Conservation (phyloP, 2,113 vertebrate species). For the Dryoscopus gambensis region DNA sequence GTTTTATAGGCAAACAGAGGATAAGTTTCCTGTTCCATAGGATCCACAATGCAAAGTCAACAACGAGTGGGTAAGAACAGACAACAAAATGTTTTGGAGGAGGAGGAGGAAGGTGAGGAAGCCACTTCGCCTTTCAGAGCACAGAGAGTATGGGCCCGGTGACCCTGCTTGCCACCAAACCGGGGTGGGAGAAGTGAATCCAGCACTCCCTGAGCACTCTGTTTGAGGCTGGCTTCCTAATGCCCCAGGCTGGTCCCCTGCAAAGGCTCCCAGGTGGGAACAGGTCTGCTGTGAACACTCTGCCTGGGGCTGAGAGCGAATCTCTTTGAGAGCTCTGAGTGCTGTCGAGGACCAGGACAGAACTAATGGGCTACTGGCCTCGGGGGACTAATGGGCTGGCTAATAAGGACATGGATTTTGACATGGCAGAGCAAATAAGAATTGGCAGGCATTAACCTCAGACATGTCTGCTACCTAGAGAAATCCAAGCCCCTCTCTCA, state of each 20-base stretch:
- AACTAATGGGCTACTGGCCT: conserved; percentile 42
- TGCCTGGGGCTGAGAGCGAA: fast-evolving
- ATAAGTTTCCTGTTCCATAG: not conserved
- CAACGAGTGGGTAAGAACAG: not conserved
- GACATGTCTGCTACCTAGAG: conserved; percentile 55
- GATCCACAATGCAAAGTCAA: not conserved
- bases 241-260: fast-evolving
- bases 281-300: fast-evolving
- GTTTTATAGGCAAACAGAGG: not conserved
- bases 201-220: not conserved
- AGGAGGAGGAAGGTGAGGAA: not conserved
- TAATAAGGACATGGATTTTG: conserved; percentile 50
- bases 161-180: fast-evolving
- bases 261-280: not conserved
- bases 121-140: not conserved
- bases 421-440: conserved; percentile 54
- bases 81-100: not conserved
- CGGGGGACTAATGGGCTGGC: conserved; percentile 17
- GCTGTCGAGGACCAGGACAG: not conserved
- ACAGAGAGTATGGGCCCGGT: not conserved
- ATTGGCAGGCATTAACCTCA: conserved; percentile 65
- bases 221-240: not conserved
- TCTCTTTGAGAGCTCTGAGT: not conserved
- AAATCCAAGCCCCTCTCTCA: conserved; percentile 35
- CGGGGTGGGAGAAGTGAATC: not conserved